Percentiles rank a stretch among this genome's conserved stretches.
These are phyloP conservation scores for Arbacia lixula DNA, from an alignment of 53 echinoderm and acorn worm species.

Conservation along the genomic window DNA sequence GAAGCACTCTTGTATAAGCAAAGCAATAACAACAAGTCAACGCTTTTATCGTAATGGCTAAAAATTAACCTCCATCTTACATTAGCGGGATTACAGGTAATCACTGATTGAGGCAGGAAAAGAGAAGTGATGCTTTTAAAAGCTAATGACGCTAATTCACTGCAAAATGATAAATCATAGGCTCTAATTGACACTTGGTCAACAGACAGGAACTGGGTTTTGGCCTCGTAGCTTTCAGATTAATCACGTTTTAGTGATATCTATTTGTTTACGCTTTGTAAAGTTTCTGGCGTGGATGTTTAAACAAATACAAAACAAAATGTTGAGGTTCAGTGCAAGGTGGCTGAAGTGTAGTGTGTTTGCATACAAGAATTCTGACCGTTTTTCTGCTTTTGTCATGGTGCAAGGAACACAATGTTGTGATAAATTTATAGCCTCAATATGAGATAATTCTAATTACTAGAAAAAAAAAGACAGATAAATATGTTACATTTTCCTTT, in stretches of 20 bases:
- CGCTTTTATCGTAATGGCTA: slow-evolving; percentile 56
- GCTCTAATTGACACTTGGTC: slow-evolving; percentile 44
- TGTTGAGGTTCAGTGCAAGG: too few relatives aligned
- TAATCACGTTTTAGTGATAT: slow-evolving; percentile 39
- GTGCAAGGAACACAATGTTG: too few relatives aligned
- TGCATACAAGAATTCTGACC: too few relatives aligned
- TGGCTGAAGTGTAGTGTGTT: too few relatives aligned
- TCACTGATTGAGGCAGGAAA: slow-evolving; percentile 10
- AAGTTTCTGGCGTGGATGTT: not conserved
- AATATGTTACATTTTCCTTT: too few relatives aligned
- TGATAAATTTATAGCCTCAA: too few relatives aligned
- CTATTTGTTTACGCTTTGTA: slow-evolving; percentile 16
- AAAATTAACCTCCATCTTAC: slow-evolving; percentile 52
- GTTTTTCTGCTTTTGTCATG: too few relatives aligned
- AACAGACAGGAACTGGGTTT: not conserved
- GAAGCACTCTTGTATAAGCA: slow-evolving; percentile 22
- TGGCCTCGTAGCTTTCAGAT: slow-evolving; percentile 23
- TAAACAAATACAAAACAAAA: too few relatives aligned
- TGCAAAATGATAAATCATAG: slow-evolving; percentile 49
- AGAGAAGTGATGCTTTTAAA: slow-evolving; percentile 32
- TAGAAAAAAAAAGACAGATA: too few relatives aligned
- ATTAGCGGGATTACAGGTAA: slow-evolving; percentile 47
- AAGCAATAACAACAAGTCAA: slow-evolving; percentile 36
- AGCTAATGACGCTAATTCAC: slow-evolving; percentile 53
- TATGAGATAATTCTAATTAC: too few relatives aligned